Base-by-base conservation (phyloP, 2,113 vertebrate genomes). In the Telmatochromis sp. region DNA sequence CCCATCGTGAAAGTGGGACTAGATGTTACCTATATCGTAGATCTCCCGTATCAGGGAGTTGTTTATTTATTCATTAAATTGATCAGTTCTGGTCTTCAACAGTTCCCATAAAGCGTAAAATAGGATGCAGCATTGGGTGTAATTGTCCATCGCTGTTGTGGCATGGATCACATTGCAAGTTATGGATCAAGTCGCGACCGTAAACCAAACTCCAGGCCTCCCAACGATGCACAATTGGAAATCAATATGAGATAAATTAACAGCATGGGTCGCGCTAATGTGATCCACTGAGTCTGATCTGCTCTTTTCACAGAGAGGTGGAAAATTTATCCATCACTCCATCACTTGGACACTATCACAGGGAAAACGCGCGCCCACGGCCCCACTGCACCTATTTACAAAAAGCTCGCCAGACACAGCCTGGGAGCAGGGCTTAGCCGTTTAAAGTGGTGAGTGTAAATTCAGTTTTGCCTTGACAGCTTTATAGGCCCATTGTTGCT, bases 401-500 rank as follows among this genome's bases (percentile, higher is more conserved):
- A 19, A 90, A 89, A 53, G 47, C 82, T 80, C 47, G 57, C 70
- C 84, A 49, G 86, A 49, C 91, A 54, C 42, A 6, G 82, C 81
- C 63, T 65, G 68, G 73, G 86, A 94, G 86, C 80, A 91, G 82
- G 23, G 7, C 81, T 91, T 75, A 73, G 75, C 75, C 83, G 87
- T 91, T 93, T 88, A 89, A 93, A 94, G 93, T 92, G 87, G 84
- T 2, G 17, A 19, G 6, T 90, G 47, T 96, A 96, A 95, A 96
- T 96, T 91, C 55, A 68, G 26, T 49, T 68, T 84, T 15, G 80
- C 35, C 49, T 5, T 91, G 95, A 96, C 94, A 95, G 94, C 37
- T 95, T 96, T 95, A 96, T 92, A 85, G 92, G 91, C 86, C 92
- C 90, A 91, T 95, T 95, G 94, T 95, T 95, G 89, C 90, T 89